These are phyloP conservation scores for Temnothorax unifasciatus DNA, from an alignment of 2,888 invertebrate species.

Conservation along the genomic window DNA sequence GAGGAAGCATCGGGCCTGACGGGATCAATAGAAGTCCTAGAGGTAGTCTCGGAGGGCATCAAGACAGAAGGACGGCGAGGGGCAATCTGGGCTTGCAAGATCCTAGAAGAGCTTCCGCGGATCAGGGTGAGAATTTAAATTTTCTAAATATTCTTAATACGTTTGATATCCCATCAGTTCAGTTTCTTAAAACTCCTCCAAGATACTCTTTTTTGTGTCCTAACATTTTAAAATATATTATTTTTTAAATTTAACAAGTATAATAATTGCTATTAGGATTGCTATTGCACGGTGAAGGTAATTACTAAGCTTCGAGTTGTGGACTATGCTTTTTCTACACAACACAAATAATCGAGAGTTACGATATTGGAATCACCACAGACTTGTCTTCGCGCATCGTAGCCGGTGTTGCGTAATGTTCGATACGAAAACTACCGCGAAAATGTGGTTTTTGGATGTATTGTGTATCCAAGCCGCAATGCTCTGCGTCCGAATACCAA, in stretches of 20 bases:
- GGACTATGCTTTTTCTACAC: neutral
- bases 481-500: neutral
- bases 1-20: constrained; percentile 88
- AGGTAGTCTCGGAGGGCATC: constrained; percentile 84
- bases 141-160: neutral
- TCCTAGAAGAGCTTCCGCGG: constrained; percentile 82
- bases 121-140: constrained; percentile 79
- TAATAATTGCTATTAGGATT: neutral
- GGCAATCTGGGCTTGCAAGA: constrained; percentile 87
- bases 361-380: neutral
- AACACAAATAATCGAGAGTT: neutral
- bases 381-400: neutral
- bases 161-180: neutral
- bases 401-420: neutral
- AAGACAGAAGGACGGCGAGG: constrained; percentile 88
- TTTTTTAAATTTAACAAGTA: neutral
- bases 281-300: neutral
- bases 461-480: constrained; percentile 16
- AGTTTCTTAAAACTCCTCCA: neutral
- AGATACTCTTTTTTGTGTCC: neutral
- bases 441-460: constrained; percentile 2
- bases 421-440: neutral
- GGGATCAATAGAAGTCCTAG: constrained; percentile 84
- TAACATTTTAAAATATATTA: neutral
- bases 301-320: neutral